Evolutionary conservation across 2,797 vertebrate genomes (phyloP), one percentile per base, ranked within the genome.

Genomic region (Sebastes ruberrimus): DNA sequence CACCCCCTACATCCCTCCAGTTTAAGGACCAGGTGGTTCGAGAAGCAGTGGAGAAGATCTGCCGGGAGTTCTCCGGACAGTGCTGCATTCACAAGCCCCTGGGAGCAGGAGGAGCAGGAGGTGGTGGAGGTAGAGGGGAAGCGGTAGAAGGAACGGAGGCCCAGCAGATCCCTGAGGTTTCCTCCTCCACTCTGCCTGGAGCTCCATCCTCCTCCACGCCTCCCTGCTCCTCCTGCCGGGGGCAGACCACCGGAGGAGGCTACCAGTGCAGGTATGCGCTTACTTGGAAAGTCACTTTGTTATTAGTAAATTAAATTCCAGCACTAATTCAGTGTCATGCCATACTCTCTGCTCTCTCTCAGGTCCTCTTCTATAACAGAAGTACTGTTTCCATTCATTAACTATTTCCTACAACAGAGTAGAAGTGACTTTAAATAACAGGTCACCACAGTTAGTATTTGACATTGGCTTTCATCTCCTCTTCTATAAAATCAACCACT

Each of bases 11-110:
- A 11, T 8, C 20, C 28, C 18, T 33, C 3, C 90, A 99, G 98
- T 99, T 99, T 91, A 97, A 98, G 88, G 97, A 98, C 64, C 97
- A 98, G 86, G 97, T 99, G 5, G 97, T 99, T 52, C 96, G 96
- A 25, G 98, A 99, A 86, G 98, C 97, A 0, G 98, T 99, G 73
- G 97, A 98, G 92, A 97, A 97, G 85, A 97, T 99, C 90, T 98
- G 97, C 81, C 93, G 97, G 82, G 97, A 97, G 90, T 95, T 99
- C 27, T 97, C 95, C 0, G 97, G 97, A 84, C 97, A 97, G 86
- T 97, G 98, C 66, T 95, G 95, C 88, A 95, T 96, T 81, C 96
- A 94, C 76, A 96, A 78, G 68, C 96, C 96, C 4, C 88, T 96
- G 85, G 93, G 94, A 57, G 84, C 59, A 55, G 87, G 59, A 10